These are phyloP conservation scores for Prorops nasuta DNA, from an alignment of 1,140 invertebrate species.

Conservation along the genomic window DNA sequence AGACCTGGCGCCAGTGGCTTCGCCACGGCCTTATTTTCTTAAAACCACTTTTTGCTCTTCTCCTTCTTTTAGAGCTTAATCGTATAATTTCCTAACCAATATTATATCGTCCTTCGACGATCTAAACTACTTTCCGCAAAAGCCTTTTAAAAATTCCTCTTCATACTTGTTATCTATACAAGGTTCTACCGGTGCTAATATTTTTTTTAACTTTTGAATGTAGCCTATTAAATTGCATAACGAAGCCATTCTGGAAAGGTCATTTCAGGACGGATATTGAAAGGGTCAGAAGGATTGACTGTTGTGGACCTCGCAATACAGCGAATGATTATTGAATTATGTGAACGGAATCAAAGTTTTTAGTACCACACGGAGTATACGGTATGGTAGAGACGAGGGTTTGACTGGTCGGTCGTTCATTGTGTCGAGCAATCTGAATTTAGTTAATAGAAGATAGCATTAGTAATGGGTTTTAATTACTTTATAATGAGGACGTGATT, in stretches of 20 bases:
- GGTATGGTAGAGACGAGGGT: constrained; percentile 53
- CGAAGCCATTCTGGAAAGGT: no score
- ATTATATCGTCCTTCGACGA: background rate
- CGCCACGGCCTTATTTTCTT: constrained; percentile 43
- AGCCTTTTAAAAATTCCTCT: no score
- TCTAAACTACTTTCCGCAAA: no score
- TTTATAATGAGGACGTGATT: constrained; percentile 56
- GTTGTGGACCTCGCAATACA: constrained; percentile 17
- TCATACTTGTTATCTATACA: no score
- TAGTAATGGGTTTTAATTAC: constrained; percentile 59
- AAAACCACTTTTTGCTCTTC: constrained; percentile 26
- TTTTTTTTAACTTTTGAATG: background rate
- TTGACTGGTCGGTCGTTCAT: constrained; percentile 45
- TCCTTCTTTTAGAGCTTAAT: constrained; percentile 1
- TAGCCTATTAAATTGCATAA: no score
- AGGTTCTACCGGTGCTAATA: background rate
- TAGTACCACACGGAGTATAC: no score
- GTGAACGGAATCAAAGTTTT: constrained; percentile 33
- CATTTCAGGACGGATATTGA: constrained; percentile 49
- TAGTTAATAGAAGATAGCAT: constrained; percentile 54
- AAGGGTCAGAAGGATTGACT: constrained; percentile 31
- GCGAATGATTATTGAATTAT: constrained; percentile 42
- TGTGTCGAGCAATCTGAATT: no score
- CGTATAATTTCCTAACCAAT: constrained; percentile 9
- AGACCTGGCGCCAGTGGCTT: constrained; percentile 45